Evolutionary conservation across 1,140 invertebrate species (phyloP).

Genomic region (Lasioglossum baleicum): DNA sequence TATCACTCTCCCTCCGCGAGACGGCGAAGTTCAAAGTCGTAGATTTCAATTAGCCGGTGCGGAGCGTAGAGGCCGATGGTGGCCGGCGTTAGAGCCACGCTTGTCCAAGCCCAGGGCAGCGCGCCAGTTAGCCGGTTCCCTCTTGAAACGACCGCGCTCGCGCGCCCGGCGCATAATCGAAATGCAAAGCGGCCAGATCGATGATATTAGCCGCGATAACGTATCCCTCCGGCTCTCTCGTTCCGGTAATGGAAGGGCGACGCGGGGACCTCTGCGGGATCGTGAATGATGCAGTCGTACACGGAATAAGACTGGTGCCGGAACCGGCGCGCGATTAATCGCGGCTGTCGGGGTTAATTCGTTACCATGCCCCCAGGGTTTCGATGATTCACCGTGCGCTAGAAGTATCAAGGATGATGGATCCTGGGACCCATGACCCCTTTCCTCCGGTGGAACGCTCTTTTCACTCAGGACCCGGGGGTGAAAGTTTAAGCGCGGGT

Average conservation of each 20-base stretch:
- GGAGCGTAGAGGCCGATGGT: background rate
- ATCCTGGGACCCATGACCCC: background rate
- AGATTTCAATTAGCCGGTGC: constrained; percentile 75
- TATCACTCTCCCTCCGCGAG: constrained; percentile 40
- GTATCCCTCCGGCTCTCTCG: constrained; percentile 45
- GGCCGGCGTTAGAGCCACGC: background rate
- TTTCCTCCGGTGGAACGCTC: background rate
- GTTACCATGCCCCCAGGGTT: background rate
- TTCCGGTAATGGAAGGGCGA: constrained; percentile 48
- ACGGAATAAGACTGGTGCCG: constrained; percentile 26
- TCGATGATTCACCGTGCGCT: background rate
- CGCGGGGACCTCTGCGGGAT: background rate
- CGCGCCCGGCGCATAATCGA: constrained; percentile 47
- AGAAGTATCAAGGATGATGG: background rate
- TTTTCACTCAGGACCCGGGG: too few species aligned
- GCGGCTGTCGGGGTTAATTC: constrained; percentile 37
- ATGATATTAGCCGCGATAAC: constrained; percentile 62
- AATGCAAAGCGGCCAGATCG: constrained; percentile 60
- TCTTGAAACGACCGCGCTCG: background rate
- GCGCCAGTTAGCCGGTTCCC: constrained; percentile 20
- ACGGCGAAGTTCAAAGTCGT: constrained; percentile 70
- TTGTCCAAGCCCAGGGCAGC: constrained; percentile 18
- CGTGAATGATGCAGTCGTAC: constrained; percentile 55
- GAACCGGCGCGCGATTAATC: constrained; percentile 46
- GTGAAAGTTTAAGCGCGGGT: too few species aligned